A percentile compares a stretch with the other conserved stretches of the same genome.
Evolutionary conservation across 2,113 vertebrate genomes (phyloP).

Genomic region (Etia nguti): DNA sequence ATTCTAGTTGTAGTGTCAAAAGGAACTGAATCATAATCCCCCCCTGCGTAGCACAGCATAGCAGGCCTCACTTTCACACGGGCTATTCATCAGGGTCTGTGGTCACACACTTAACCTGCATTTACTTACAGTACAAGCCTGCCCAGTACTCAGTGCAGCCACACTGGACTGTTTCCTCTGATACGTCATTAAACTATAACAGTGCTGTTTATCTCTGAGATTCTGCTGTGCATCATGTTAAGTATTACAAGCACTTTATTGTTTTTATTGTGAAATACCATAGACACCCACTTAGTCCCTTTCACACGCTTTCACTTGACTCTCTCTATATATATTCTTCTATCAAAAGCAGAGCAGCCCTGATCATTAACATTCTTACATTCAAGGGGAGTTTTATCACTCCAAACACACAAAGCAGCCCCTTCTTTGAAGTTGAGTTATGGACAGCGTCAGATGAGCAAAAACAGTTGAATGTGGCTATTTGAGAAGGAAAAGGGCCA

Average conservation of each 20-base stretch:
- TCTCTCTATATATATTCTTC: slow-evolving; percentile 54
- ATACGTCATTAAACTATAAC: slow-evolving; percentile 21
- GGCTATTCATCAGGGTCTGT: slow-evolving; percentile 24
- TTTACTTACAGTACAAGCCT: background rate
- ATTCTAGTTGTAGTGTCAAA: slow-evolving; percentile 26
- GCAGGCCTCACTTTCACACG: slow-evolving; percentile 30
- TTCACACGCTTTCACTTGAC: slow-evolving; percentile 60
- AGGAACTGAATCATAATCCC: slow-evolving; percentile 59
- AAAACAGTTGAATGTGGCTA: background rate
- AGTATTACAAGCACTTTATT: slow-evolving; percentile 32
- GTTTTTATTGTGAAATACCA: slow-evolving; percentile 44
- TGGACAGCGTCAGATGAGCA: background rate
- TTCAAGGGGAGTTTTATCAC: slow-evolving; percentile 59
- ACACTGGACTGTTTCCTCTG: slow-evolving; percentile 9
- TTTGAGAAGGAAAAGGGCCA: background rate
- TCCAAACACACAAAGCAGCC: slow-evolving; percentile 25
- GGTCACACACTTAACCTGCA: slow-evolving; percentile 15
- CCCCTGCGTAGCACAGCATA: slow-evolving; percentile 18
- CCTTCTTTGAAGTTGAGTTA: slow-evolving; percentile 51
- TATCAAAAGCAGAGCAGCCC: slow-evolving; percentile 31
- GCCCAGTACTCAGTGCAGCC: background rate
- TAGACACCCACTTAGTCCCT: slow-evolving; percentile 12
- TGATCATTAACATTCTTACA: slow-evolving; percentile 70
- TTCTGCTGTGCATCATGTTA: slow-evolving; percentile 4
- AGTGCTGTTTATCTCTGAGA: background rate